phyloP scores from a whole-genome alignment of 2,888 invertebrate species.

The Sialis lutaria region DNA sequence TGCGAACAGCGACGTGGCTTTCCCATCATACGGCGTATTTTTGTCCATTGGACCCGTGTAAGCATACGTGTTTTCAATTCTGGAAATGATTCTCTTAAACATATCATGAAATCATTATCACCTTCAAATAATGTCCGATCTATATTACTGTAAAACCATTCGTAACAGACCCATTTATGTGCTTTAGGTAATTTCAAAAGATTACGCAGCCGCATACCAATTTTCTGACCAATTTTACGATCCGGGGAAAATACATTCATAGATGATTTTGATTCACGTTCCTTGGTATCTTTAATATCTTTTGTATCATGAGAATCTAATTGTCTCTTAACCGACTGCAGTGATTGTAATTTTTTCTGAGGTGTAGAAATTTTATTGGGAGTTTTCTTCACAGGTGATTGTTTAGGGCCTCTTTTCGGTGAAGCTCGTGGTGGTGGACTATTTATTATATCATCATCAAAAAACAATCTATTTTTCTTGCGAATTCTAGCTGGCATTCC shows the following conservation, averaged over 20 bases:
- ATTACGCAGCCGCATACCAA: constrained; percentile 78
- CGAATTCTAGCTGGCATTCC: constrained; percentile 83
- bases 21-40: constrained; percentile 89
- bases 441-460: constrained; percentile 76
- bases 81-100: constrained; percentile 86
- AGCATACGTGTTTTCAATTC: constrained; percentile 70
- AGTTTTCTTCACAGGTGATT: constrained; percentile 30
- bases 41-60: constrained; percentile 86
- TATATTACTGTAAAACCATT: constrained; percentile 98
- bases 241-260: constrained; percentile 40
- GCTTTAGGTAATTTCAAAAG: constrained; percentile 94
- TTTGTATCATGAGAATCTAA: constrained; percentile 24
- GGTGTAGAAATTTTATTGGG: constrained; percentile 23
- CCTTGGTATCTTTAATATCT: constrained; percentile 16
- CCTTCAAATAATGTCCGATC: constrained; percentile 88
- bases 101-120: constrained; percentile 91
- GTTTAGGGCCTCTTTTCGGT: constrained; percentile 45
- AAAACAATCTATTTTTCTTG: constrained; percentile 77
- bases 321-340: constrained; percentile 23
- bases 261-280: constrained; percentile 5
- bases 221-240: constrained; percentile 72
- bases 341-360: constrained; percentile 27
- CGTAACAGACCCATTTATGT: constrained; percentile 98
- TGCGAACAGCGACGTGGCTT: constrained; percentile 89
- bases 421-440: constrained; percentile 58